Evolutionary conservation across 30 jellyfish, hydroid and myxozoan species (phyloP).

Genomic region (Aurelia sp.): DNA sequence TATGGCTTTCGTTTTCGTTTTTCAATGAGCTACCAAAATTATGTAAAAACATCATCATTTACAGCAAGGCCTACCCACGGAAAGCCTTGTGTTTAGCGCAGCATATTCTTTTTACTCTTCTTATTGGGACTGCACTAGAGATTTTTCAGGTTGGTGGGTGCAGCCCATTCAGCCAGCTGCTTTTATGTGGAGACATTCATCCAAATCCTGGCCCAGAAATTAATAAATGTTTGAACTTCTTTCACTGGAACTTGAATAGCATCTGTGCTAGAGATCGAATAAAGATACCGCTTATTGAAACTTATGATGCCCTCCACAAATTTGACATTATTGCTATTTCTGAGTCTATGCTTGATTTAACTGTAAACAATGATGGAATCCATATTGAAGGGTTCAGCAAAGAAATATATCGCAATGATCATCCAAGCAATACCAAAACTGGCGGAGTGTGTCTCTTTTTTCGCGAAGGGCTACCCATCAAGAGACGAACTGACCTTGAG

Average conservation of each 20-base stretch:
- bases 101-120: slow-evolving; percentile 44
- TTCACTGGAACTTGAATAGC: no score
- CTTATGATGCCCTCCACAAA: no score
- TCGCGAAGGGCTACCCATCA: slow-evolving; percentile 61
- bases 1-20: slow-evolving; percentile 28
- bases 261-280: neutral
- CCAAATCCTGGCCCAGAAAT: no score
- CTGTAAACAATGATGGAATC: slow-evolving; percentile 14
- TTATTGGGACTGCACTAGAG: slow-evolving; percentile 39
- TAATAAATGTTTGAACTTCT: no score
- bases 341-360: no score
- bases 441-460: slow-evolving; percentile 63
- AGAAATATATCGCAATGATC: slow-evolving; percentile 62
- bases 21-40: slow-evolving; percentile 40
- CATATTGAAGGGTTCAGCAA: neutral
- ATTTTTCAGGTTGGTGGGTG: neutral
- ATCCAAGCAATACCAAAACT: slow-evolving; percentile 50
- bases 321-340: no score
- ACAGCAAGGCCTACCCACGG: slow-evolving; percentile 51
- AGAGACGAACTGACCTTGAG: slow-evolving; percentile 41
- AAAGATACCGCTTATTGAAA: no score
- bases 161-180: no score
- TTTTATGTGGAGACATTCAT: no score
- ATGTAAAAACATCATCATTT: slow-evolving; percentile 31
- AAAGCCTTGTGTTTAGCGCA: slow-evolving; percentile 32